phyloP scores from a whole-genome alignment of 1,140 invertebrate genomes.

The Bombus consobrinus region DNA sequence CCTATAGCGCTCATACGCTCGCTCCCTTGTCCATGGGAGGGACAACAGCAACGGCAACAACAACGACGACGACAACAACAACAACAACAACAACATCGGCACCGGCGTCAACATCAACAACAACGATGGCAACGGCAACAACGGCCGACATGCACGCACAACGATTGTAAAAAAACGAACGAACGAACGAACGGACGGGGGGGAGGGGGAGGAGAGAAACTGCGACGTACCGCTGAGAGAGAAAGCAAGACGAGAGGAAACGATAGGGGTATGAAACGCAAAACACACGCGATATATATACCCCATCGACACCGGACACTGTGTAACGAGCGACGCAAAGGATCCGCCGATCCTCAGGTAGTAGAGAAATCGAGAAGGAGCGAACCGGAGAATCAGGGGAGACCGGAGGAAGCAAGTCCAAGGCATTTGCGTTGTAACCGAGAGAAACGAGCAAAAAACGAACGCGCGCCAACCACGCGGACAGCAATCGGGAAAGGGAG shows the following conservation, averaged over 20 bases:
- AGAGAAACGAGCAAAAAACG: conserved; percentile 59
- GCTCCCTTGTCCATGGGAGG: conserved; percentile 64
- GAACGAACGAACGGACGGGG: too few species aligned
- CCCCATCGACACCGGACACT: conserved; percentile 74
- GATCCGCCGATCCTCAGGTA: conserved; percentile 59
- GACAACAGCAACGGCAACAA: conserved; percentile 39
- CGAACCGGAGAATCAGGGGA: conserved; percentile 26
- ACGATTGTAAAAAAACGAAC: conserved; percentile 48
- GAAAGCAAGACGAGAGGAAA: conserved; percentile 1
- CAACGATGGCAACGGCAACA: conserved; percentile 56
- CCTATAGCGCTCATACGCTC: conserved; percentile 77
- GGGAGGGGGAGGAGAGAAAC: conserved; percentile 15
- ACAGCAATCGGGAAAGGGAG: not conserved
- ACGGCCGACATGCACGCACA: conserved; percentile 57
- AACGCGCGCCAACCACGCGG: conserved; percentile 26
- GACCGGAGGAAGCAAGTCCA: conserved; percentile 10
- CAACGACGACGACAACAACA: conserved; percentile 56
- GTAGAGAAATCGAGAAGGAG: conserved; percentile 59
- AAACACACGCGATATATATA: conserved; percentile 76
- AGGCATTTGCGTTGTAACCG: conserved; percentile 49
- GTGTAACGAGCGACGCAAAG: conserved; percentile 72
- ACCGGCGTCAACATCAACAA: conserved; percentile 42
- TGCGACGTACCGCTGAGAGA: conserved; percentile 9
- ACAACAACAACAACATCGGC: conserved; percentile 52
- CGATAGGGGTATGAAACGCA: conserved; percentile 69